A percentile compares a stretch with the other conserved stretches of the same genome.
Conservation (phyloP, 2,797 vertebrate species). For the Triplophysa bombifrons region DNA sequence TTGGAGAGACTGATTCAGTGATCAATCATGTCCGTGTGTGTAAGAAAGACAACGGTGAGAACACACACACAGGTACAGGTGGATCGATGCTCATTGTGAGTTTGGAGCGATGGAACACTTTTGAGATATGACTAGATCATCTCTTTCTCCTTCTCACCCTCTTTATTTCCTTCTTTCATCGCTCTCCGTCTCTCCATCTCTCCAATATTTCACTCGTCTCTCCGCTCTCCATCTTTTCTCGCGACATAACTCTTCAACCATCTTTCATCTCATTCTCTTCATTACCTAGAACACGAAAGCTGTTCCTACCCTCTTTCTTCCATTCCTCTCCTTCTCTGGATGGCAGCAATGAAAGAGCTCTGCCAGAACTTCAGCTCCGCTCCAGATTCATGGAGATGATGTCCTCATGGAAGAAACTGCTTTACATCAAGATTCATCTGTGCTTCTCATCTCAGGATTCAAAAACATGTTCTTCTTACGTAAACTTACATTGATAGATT, state of each 20-base stretch:
- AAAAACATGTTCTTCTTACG: conserved; percentile 26
- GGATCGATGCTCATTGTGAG: conserved; percentile 65
- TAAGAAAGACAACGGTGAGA: conserved; percentile 35
- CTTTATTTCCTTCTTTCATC: conserved; percentile 43
- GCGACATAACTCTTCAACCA: conserved; percentile 28
- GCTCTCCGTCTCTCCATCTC: conserved; percentile 42
- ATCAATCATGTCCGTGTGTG: conserved; percentile 81
- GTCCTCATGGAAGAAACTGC: conserved; percentile 6
- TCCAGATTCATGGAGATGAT: conserved; percentile 6
- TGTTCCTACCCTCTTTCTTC: conserved; percentile 5
- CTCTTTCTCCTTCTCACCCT: conserved; percentile 58
- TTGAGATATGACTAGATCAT: conserved; percentile 81
- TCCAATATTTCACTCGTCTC: conserved; percentile 31
- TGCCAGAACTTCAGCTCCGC: background rate
- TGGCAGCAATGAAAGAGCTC: background rate
- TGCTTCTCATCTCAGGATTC: background rate
- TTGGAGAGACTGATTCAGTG: conserved; percentile 81
- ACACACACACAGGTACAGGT: conserved; percentile 48
- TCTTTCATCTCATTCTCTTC: conserved; percentile 24
- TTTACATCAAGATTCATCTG: background rate
- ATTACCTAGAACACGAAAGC: conserved; percentile 22
- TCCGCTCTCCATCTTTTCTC: conserved; percentile 30
- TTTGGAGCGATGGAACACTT: conserved; percentile 72
- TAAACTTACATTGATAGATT: conserved; percentile 27
- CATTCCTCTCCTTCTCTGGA: background rate